These are phyloP conservation scores for Gorsachius goisagi DNA, from an alignment of 2,113 vertebrate species.

Conservation along the genomic window DNA sequence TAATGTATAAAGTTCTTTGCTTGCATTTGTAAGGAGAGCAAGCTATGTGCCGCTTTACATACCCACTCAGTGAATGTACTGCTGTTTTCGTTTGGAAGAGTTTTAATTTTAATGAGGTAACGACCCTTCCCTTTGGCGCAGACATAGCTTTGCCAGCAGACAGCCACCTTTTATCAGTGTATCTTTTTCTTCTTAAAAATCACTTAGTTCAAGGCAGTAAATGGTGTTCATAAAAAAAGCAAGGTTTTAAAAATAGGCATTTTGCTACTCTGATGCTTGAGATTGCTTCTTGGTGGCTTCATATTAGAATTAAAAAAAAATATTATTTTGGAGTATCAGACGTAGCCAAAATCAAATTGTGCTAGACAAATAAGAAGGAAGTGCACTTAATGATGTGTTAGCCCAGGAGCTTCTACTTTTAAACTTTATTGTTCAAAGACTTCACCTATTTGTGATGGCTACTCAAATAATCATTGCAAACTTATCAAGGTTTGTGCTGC, in stretches of 20 bases:
- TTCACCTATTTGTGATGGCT: not conserved
- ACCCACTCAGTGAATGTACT: not conserved
- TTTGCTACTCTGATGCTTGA: not conserved
- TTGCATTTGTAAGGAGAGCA: not conserved
- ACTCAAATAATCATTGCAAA: not conserved
- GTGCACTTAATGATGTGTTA: not conserved
- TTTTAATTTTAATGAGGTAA: not conserved
- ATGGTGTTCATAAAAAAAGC: not conserved
- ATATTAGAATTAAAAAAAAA: not conserved
- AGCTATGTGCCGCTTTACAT: not conserved
- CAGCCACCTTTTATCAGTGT: not conserved
- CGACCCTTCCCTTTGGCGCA: not conserved
- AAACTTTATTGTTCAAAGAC: not conserved
- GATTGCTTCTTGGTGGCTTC: not conserved
- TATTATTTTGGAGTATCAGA: not conserved
- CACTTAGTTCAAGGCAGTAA: not conserved
- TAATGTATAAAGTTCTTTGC: not conserved
- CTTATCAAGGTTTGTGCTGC: not conserved
- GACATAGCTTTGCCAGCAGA: not conserved
- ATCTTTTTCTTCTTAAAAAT: not conserved
- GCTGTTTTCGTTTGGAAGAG: not conserved
- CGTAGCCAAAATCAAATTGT: not conserved
- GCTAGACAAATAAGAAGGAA: not conserved
- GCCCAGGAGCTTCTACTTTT: not conserved
- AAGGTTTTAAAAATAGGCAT: not conserved